Conservation (phyloP, 1,140 invertebrate species). For the Diachasma alloeum region DNA sequence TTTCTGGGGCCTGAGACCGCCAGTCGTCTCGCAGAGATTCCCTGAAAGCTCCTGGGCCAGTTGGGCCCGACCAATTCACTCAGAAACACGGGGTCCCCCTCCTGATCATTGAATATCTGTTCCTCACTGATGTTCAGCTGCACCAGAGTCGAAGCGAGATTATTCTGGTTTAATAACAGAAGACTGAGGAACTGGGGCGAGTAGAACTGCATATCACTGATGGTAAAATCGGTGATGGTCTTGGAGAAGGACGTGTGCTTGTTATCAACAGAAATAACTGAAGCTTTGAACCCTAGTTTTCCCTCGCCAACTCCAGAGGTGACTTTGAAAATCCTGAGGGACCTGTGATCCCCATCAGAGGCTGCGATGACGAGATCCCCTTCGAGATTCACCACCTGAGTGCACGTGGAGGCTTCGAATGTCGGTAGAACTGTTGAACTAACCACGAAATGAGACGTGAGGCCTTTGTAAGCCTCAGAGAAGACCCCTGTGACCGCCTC, state of each 20-base stretch:
- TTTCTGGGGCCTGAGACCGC: constrained; percentile 89
- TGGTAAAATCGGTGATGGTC: constrained; percentile 34
- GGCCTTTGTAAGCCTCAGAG: constrained; percentile 71
- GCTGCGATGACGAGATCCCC: constrained; percentile 52
- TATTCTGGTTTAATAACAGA: constrained; percentile 70
- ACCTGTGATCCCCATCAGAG: constrained; percentile 43
- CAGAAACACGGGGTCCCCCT: constrained; percentile 59
- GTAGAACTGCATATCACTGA: constrained; percentile 83
- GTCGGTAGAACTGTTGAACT: constrained; percentile 38
- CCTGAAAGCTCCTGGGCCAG: constrained; percentile 73
- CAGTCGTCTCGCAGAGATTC: constrained; percentile 76
- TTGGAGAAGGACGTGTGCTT: constrained; percentile 27
- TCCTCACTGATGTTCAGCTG: constrained; percentile 71
- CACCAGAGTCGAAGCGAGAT: constrained; percentile 69
- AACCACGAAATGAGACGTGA: constrained; percentile 70
- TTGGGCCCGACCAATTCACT: constrained; percentile 65
- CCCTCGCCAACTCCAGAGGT: constrained; percentile 34
- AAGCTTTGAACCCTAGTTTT: constrained; percentile 38
- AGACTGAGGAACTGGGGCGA: constrained; percentile 80
- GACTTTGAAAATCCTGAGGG: constrained; percentile 50
- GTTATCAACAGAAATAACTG: constrained; percentile 47
- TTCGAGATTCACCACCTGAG: constrained; percentile 50
- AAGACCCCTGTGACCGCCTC: constrained; percentile 76
- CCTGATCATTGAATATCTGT: constrained; percentile 55
- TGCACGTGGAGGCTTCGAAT: constrained; percentile 33